Evolutionary conservation across 2,113 vertebrate genomes (phyloP).

Genomic region (Diglossa brunneiventris): DNA sequence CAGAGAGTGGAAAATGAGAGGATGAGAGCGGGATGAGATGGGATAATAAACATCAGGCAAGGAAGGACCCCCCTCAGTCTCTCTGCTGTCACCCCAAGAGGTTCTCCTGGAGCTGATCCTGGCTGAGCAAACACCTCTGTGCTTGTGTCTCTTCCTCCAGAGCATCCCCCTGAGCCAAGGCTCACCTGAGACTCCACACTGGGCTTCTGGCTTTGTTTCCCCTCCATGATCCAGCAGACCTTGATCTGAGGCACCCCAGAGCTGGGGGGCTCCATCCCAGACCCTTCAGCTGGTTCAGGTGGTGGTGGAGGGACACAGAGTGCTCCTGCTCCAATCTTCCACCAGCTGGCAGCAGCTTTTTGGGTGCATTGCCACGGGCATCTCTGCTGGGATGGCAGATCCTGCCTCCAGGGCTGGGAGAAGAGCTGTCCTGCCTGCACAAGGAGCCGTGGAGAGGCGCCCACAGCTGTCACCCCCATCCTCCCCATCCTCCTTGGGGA

Average conservation of each 20-base stretch:
- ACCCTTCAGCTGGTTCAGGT: background rate
- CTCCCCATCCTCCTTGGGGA: background rate
- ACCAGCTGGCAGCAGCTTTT: background rate
- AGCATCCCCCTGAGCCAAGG: background rate
- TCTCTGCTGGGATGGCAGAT: background rate
- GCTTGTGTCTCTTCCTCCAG: background rate
- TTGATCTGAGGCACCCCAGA: rapidly evolving
- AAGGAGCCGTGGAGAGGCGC: background rate
- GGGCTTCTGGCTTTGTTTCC: background rate
- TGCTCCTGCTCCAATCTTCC: background rate
- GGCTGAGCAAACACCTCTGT: background rate
- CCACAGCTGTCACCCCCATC: background rate
- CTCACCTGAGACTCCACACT: rapidly evolving
- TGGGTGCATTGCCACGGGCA: rapidly evolving
- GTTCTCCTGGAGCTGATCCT: background rate
- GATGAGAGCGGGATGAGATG: background rate
- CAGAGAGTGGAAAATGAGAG: background rate
- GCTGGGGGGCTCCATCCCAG: background rate
- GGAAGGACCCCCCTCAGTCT: background rate
- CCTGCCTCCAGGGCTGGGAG: background rate
- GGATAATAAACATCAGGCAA: background rate
- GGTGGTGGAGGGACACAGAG: background rate
- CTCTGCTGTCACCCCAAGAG: rapidly evolving
- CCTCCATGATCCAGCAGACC: background rate
- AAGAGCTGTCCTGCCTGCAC: background rate